These are phyloP conservation scores for Rosalia funebris DNA, from an alignment of 2,888 invertebrate genomes.

Conservation along the genomic window DNA sequence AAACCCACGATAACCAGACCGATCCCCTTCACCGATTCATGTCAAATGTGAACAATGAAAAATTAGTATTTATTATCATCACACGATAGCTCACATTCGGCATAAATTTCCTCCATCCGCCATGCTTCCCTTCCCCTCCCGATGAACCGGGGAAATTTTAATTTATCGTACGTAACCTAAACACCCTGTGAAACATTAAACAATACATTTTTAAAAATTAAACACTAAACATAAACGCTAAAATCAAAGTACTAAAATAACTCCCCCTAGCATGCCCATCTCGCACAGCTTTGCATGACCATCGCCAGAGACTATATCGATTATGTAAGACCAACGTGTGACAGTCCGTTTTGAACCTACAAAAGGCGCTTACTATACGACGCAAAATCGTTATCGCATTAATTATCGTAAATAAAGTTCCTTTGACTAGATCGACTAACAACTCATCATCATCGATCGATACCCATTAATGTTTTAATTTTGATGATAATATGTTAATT, in stretches of 20 bases:
- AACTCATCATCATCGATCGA: no score
- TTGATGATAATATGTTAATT: no score
- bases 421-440: no score
- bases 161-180: constrained; percentile 42
- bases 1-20: constrained; percentile 27
- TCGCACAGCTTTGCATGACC: constrained; percentile 32
- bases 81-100: no score
- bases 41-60: constrained; percentile 6
- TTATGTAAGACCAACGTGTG: constrained; percentile 1
- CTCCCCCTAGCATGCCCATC: constrained; percentile 51
- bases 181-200: constrained; percentile 56
- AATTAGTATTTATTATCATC: no score
- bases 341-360: not conserved
- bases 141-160: constrained; percentile 22
- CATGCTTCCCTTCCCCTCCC: constrained; percentile 26
- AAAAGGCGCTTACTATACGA: no score
- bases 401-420: no score
- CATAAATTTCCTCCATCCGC: constrained; percentile 5
- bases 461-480: no score
- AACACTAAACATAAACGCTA: constrained; percentile 59
- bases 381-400: no score
- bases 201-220: constrained; percentile 58
- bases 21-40: constrained; percentile 6
- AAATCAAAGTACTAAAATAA: constrained; percentile 58
- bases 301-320: constrained; percentile 7